Evolutionary conservation across 2,797 vertebrate species (phyloP).

Genomic region (Enoplosus armatus): DNA sequence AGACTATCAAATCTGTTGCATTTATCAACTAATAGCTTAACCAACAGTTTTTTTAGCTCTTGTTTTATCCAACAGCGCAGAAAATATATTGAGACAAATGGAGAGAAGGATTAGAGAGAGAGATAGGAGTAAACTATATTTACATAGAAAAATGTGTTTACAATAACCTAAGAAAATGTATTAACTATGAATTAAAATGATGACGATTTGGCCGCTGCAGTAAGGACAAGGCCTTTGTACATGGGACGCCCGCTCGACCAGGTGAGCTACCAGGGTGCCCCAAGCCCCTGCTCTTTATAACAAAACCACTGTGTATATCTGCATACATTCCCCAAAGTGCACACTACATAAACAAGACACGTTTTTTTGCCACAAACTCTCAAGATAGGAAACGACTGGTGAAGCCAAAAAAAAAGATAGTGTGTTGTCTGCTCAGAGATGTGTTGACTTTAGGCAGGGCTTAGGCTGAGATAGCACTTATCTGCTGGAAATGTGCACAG

Average conservation of each 20-base stretch:
- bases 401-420: conserved; percentile 3
- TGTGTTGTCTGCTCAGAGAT: conserved; percentile 18
- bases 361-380: background rate
- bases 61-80: background rate
- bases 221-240: no score
- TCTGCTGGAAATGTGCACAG: conserved; percentile 36
- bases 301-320: background rate
- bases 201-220: no score
- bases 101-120: background rate
- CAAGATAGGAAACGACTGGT: conserved; percentile 18
- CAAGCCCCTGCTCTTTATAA: background rate
- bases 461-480: conserved; percentile 27
- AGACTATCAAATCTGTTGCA: no score
- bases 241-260: no score
- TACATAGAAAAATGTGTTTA: background rate
- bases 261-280: no score
- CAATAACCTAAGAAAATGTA: background rate
- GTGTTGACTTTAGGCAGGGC: conserved; percentile 19
- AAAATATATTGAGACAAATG: background rate
- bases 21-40: background rate
- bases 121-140: background rate
- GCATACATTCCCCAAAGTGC: background rate
- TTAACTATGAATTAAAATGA: background rate
- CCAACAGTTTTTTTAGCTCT: background rate
- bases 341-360: background rate